Percentiles rank a stretch among this genome's conserved stretches.
Evolutionary conservation across 2,888 invertebrate species (phyloP).

Genomic region (Archips crataeganus): DNA sequence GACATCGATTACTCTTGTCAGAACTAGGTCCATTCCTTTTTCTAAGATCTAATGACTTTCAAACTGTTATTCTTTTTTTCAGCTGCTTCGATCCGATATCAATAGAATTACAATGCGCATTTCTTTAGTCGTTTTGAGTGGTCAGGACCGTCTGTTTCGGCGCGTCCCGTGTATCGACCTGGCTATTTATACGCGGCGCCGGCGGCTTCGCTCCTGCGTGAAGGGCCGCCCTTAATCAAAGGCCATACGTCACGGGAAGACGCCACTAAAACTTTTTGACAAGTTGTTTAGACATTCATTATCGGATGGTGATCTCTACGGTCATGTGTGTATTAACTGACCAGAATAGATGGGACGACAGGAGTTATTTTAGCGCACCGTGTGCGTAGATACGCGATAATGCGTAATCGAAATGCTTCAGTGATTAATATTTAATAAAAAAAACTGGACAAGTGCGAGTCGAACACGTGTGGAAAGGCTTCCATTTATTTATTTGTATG

Average conservation of each 20-base stretch:
- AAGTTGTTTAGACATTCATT: conserved; percentile 15
- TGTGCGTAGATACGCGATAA: neutral
- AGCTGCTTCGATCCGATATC: neutral
- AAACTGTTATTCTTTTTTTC: neutral
- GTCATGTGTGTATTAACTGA: neutral
- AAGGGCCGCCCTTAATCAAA: conserved; percentile 38
- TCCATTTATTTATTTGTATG: too few species aligned
- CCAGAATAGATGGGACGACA: neutral
- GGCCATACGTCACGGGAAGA: conserved; percentile 19
- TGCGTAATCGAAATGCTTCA: neutral
- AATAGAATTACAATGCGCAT: conserved; percentile 5
- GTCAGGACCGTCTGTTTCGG: conserved; percentile 26
- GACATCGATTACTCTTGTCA: neutral
- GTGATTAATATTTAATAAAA: neutral
- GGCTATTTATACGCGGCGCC: conserved; percentile 61
- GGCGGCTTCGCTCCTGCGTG: conserved; percentile 46
- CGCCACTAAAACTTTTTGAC: conserved; percentile 19
- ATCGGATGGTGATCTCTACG: neutral
- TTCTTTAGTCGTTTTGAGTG: conserved; percentile 16
- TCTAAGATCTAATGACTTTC: neutral
- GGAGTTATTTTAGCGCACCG: neutral
- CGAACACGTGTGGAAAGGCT: too few species aligned
- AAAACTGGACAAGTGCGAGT: too few species aligned
- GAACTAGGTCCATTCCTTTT: neutral
- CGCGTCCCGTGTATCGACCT: conserved; percentile 57